phyloP scores from a whole-genome alignment of 2,113 vertebrate genomes.

The Nothocercus julius region DNA sequence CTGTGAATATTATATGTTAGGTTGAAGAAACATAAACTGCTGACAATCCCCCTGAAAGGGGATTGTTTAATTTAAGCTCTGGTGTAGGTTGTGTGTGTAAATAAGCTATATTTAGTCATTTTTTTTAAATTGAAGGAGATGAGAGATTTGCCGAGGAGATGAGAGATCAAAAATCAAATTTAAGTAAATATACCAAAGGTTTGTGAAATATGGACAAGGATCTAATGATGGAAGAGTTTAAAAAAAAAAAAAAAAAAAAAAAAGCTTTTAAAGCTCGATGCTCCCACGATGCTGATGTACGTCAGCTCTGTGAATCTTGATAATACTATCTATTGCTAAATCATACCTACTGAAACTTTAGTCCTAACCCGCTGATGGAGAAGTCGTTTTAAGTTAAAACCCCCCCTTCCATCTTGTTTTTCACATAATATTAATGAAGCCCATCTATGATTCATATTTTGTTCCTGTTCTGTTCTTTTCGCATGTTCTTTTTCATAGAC shows the following conservation, averaged over 20 bases:
- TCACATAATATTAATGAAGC: background rate
- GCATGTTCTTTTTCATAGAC: no score
- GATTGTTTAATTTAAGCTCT: background rate
- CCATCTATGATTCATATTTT: no score
- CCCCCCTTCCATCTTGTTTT: background rate
- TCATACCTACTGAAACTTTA: background rate
- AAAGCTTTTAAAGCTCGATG: background rate
- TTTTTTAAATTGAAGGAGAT: fast-evolving
- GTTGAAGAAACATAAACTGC: background rate
- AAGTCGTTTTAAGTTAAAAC: background rate
- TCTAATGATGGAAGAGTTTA: background rate
- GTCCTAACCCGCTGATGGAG: background rate
- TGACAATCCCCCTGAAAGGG: background rate
- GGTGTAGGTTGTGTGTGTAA: background rate
- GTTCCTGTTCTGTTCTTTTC: no score
- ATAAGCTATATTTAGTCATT: background rate
- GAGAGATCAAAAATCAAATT: no score
- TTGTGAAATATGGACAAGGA: background rate
- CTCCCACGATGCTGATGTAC: fast-evolving
- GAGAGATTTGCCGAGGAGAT: background rate
- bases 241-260: no score
- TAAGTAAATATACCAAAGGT: background rate
- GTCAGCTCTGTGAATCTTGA: background rate
- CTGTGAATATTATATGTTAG: background rate
- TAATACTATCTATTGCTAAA: background rate